Conservation (phyloP, 1,140 invertebrate genomes). For the Holcopasites calliopsidis region DNA sequence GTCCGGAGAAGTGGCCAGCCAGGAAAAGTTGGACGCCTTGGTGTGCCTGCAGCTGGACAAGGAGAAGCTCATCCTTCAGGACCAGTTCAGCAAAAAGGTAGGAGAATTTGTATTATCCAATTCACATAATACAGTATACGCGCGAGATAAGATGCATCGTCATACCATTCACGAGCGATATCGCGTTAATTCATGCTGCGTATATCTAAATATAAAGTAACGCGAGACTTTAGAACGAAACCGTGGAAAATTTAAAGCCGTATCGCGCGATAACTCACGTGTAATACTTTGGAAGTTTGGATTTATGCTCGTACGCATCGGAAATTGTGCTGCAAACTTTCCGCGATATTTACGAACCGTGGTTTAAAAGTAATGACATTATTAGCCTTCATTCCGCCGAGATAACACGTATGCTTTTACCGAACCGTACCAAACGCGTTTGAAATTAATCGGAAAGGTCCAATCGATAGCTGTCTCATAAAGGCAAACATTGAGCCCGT, state of each 20-base stretch:
- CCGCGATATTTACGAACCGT: not conserved
- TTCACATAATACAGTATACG: not conserved
- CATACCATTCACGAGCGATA: not conserved
- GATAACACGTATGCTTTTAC: not conserved
- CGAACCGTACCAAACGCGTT: not conserved
- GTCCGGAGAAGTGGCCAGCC: constrained; percentile 74
- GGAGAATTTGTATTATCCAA: not conserved
- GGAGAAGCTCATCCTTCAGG: constrained; percentile 69
- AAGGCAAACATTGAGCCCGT: constrained; percentile 2
- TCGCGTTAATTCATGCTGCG: constrained; percentile 5
- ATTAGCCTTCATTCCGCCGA: not conserved
- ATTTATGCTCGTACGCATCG: constrained; percentile 2
- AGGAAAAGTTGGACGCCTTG: constrained; percentile 71
- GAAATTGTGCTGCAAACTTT: not conserved
- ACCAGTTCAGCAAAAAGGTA: constrained; percentile 72
- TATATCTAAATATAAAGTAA: constrained; percentile 11
- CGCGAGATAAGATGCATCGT: not conserved
- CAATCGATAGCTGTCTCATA: constrained; percentile 3
- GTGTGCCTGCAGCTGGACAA: constrained; percentile 68
- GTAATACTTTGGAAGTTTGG: not conserved
- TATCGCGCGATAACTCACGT: not conserved
- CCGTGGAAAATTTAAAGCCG: not conserved
- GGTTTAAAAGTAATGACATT: not conserved
- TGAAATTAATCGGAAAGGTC: not conserved
- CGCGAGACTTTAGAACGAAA: not conserved